phyloP scores from a whole-genome alignment of 2,888 invertebrate species.

The Eupeodes latifasciatus region DNA sequence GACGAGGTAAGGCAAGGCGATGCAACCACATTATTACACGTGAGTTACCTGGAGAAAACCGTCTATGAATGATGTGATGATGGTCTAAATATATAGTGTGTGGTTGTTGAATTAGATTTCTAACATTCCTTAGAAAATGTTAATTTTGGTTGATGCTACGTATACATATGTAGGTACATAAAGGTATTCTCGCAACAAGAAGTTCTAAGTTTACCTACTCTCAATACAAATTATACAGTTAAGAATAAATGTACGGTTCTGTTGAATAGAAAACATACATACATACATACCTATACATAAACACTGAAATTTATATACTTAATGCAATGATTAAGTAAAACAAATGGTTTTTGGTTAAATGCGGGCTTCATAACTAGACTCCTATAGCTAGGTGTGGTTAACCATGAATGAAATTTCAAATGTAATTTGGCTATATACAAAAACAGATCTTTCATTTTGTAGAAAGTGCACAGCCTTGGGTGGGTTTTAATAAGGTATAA shows the following conservation, averaged over 20 bases:
- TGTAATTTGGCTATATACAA: not conserved
- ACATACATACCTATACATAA: no score
- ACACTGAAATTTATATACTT: no score
- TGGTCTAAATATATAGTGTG: conserved; percentile 8
- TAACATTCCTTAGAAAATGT: conserved; percentile 16
- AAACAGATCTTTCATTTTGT: not conserved
- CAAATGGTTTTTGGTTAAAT: conserved; percentile 2
- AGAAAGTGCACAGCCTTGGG: no score
- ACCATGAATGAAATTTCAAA: not conserved
- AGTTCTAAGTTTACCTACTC: not conserved
- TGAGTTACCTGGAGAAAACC: not conserved
- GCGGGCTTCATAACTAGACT: not conserved
- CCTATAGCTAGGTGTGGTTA: not conserved
- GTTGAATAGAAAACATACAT: not conserved
- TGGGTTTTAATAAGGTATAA: no score
- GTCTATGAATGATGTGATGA: conserved; percentile 16
- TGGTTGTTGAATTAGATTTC: conserved; percentile 21
- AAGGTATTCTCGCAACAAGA: not conserved
- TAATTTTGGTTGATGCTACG: conserved; percentile 1
- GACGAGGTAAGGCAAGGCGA: not conserved
- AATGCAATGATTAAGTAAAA: not conserved
- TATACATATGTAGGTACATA: not conserved
- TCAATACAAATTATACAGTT: no score
- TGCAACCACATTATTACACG: conserved; percentile 31
- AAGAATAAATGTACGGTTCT: conserved; percentile 7